phyloP scores from a whole-genome alignment of 2,888 invertebrate genomes.

The Lithophane ornitopus region DNA sequence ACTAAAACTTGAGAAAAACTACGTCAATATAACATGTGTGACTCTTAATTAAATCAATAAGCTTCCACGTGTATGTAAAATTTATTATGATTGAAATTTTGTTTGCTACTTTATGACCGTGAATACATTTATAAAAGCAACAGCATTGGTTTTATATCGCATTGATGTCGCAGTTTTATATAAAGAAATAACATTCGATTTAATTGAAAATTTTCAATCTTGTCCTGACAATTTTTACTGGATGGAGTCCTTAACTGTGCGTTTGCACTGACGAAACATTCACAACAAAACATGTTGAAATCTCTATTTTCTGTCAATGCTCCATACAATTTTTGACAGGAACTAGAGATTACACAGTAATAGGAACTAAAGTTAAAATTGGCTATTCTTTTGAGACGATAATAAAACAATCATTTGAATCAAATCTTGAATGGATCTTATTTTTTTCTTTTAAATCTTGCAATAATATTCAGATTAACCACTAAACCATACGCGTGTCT shows the following conservation, averaged over 20 bases:
- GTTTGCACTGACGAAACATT: too few relatives aligned
- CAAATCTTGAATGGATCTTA: too few relatives aligned
- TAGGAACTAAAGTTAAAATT: too few relatives aligned
- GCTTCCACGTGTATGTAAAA: constrained; percentile 49
- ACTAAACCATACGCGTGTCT: constrained; percentile 33
- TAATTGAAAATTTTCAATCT: not conserved
- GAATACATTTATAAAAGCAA: constrained; percentile 14
- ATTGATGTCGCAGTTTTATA: constrained; percentile 4
- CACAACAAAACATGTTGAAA: too few relatives aligned
- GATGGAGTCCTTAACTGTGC: constrained; percentile 15
- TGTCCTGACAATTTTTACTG: constrained; percentile 3
- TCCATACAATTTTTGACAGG: too few relatives aligned
- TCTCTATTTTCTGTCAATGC: too few relatives aligned
- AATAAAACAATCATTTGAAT: not conserved
- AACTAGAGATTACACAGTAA: too few relatives aligned
- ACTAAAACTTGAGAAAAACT: constrained; percentile 24
- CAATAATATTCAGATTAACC: constrained; percentile 29
- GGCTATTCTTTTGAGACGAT: not conserved
- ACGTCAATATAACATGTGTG: constrained; percentile 33
- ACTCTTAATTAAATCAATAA: constrained; percentile 43
- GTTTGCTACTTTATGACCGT: constrained; percentile 25
- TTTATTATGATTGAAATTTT: constrained; percentile 38
- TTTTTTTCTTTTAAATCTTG: constrained; percentile 3
- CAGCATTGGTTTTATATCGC: constrained; percentile 1
- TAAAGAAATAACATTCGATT: not conserved